Evolutionary conservation across 1,140 invertebrate genomes (phyloP), one percentile per base, ranked within the genome.

Genomic region (Papilio machaon): DNA sequence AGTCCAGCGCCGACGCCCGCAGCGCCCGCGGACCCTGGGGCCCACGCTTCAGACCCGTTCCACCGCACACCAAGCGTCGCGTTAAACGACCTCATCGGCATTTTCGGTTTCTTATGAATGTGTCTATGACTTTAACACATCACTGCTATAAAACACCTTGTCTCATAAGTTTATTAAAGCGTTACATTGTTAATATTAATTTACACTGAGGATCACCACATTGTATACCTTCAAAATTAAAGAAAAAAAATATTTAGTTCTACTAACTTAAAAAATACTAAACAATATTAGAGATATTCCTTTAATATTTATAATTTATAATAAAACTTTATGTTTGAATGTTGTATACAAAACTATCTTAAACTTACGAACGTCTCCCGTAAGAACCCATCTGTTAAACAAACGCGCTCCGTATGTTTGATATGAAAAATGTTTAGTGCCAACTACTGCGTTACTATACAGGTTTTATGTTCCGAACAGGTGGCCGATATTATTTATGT

Each of bases 1-100:
- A 94, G 58, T 38, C 91, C 92, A 43, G 38, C 83, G 89, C 79
- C 1, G 87, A 82, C 0, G 86, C 84, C 54, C 17, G 54, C 54
- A 19, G 54, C 17, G 0, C 54, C 54, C 82, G 89, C 80, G 0
- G 87, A 83, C 0, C 86, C 84, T 19, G 86, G 73, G 10, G 84
- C 85, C 85, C 83, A 84, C 38, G 19, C 2, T 11, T 67, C 58
- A 0, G 77, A 49, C 38, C n/a, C 60, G 43, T 79, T 79, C 77
- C 38, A 79, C 4, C 17, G 35, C n/a, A 79, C 23, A 8, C n/a
- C 38, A 9, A 64, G 46, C 19, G 77, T 19, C 3, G 35, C 11
- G 58, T 79, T 79, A 10, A 67, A 47, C 2, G 38, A 19, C 6
- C 60, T 47, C 38, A 79, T 19, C 1, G 77, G 38, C 77, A 79